Evolutionary conservation across 2,797 vertebrate species (phyloP).

Genomic region (Champsocephalus gunnari): DNA sequence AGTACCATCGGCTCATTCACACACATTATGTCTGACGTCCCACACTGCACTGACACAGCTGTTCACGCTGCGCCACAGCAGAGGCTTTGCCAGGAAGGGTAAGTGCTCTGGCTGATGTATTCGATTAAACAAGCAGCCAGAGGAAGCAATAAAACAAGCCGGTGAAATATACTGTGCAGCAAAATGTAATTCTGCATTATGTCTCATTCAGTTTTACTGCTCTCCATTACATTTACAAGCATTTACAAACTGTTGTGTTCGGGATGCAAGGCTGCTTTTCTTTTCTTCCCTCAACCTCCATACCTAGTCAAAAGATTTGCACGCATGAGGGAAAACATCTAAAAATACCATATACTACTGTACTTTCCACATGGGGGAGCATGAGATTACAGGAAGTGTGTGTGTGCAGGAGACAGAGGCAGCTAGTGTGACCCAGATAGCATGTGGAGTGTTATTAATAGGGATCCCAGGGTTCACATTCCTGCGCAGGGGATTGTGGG

Average conservation of each 20-base stretch:
- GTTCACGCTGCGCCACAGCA: slow-evolving; percentile 28
- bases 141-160: slow-evolving; percentile 73
- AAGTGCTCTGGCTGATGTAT: slow-evolving; percentile 59
- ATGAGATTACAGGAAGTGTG: slow-evolving; percentile 42
- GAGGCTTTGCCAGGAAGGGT: slow-evolving; percentile 51
- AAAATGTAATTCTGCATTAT: slow-evolving; percentile 47
- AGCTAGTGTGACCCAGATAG: slow-evolving; percentile 78
- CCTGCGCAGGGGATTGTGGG: slow-evolving; percentile 72
- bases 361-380: slow-evolving; percentile 41
- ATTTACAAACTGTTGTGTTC: slow-evolving; percentile 23
- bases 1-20: slow-evolving; percentile 42
- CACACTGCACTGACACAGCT: slow-evolving; percentile 26
- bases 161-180: slow-evolving; percentile 54
- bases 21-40: slow-evolving; percentile 28
- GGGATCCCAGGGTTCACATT: slow-evolving; percentile 76
- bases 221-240: slow-evolving; percentile 16
- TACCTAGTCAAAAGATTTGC: background rate
- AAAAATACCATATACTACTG: slow-evolving; percentile 31
- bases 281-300: background rate
- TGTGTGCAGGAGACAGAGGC: slow-evolving; percentile 51
- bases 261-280: background rate
- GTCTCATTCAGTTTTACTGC: slow-evolving; percentile 53
- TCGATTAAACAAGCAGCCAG: slow-evolving; percentile 69
- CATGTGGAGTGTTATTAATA: slow-evolving; percentile 85
- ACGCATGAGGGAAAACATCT: slow-evolving; percentile 16